Evolutionary conservation across 2,888 invertebrate species (phyloP).

Genomic region (Ennomos erosarius): DNA sequence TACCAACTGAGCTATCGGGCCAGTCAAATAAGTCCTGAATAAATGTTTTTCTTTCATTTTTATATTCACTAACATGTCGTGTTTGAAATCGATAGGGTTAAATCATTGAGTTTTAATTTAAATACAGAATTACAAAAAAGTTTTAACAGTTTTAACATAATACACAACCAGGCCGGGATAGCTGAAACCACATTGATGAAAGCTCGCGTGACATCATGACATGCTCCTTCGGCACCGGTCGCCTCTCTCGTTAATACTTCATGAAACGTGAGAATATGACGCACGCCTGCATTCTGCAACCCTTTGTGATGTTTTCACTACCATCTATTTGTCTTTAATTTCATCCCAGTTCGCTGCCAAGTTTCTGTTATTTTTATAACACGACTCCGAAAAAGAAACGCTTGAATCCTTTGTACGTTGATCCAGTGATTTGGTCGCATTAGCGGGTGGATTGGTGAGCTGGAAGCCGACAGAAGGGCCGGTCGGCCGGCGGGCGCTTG

Average conservation of each 20-base stretch:
- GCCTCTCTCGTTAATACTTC: constrained; percentile 78
- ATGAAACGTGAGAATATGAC: constrained; percentile 75
- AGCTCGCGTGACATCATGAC: constrained; percentile 63
- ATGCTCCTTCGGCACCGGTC: constrained; percentile 52
- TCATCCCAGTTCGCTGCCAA: constrained; percentile 58
- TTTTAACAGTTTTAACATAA: constrained; percentile 1
- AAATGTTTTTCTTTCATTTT: too few relatives aligned
- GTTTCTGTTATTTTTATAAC: constrained; percentile 54
- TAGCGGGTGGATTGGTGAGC: constrained; percentile 61
- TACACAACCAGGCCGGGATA: constrained; percentile 55
- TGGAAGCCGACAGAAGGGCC: constrained; percentile 41
- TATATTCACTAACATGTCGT: too few relatives aligned
- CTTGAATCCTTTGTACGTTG: constrained; percentile 57
- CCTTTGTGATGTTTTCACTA: constrained; percentile 72
- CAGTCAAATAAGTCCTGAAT: too few relatives aligned
- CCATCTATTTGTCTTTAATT: constrained; percentile 61
- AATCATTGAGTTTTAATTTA: too few relatives aligned
- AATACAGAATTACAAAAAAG: too few relatives aligned
- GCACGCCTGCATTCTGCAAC: constrained; percentile 59
- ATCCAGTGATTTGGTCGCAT: constrained; percentile 67
- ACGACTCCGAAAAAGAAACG: constrained; percentile 18
- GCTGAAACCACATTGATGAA: constrained; percentile 68
- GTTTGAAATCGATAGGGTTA: too few relatives aligned
- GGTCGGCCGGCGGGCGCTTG: constrained; percentile 36
- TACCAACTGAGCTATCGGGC: too few relatives aligned